These are phyloP conservation scores for Aphelocoma californica DNA, from an alignment of 2,797 vertebrate genomes.

Conservation along the genomic window DNA sequence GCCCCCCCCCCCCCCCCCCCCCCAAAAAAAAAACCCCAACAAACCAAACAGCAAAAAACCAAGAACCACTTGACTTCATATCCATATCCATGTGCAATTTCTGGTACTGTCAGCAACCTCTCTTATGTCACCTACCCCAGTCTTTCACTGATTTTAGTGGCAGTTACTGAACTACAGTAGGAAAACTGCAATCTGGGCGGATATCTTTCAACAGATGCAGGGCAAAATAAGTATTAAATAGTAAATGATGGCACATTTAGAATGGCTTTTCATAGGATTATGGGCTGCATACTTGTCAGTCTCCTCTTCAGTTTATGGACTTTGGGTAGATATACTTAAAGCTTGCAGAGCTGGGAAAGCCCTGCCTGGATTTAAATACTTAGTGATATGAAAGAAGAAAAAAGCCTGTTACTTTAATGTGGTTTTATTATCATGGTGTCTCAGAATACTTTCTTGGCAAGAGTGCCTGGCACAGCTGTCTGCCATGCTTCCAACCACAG, in stretches of 20 bases:
- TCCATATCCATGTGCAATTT: not conserved
- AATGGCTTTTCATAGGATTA: not conserved
- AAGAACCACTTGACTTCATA: not conserved
- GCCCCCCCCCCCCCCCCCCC: no score
- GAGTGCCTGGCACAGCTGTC: not conserved
- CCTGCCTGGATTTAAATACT: not conserved
- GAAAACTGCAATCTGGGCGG: not conserved
- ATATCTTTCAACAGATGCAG: not conserved
- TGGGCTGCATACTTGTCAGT: not conserved
- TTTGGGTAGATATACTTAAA: not conserved
- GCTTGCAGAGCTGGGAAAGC: not conserved
- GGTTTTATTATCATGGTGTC: not conserved
- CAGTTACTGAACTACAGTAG: not conserved
- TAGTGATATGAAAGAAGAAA: not conserved
- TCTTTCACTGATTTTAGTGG: not conserved
- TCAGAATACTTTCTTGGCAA: slow-evolving; percentile 29
- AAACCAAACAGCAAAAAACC: not conserved
- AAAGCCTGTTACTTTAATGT: not conserved
- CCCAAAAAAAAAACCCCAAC: not conserved
- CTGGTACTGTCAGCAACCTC: not conserved
- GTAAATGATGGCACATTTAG: not conserved
- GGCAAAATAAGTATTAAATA: not conserved
- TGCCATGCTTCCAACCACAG: not conserved
- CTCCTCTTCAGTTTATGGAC: not conserved
- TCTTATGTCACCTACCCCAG: not conserved